Percentiles rank a stretch among this genome's conserved stretches.
phyloP scores from a whole-genome alignment of 2,113 vertebrate genomes.

The Arizona elegans region DNA sequence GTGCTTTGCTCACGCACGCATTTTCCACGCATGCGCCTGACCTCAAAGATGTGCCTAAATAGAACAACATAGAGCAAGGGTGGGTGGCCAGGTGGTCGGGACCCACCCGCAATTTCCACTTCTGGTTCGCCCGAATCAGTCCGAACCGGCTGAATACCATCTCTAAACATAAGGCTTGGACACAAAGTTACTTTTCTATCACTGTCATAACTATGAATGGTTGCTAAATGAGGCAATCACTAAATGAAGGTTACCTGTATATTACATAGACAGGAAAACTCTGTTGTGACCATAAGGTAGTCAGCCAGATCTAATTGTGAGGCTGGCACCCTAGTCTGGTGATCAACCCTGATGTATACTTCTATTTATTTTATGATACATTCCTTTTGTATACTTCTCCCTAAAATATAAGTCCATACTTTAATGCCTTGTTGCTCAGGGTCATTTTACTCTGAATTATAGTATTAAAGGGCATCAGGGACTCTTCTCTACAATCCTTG shows the following conservation, averaged over 20 bases:
- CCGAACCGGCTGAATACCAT: no score
- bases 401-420: neutral
- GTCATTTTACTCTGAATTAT: neutral
- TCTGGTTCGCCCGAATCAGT: no score
- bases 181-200: neutral
- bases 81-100: no score
- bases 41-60: no score
- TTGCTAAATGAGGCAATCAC: neutral
- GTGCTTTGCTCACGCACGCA: no score
- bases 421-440: neutral
- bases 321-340: neutral
- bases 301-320: neutral
- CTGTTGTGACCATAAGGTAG: neutral
- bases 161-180: neutral
- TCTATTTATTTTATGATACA: neutral
- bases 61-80: no score
- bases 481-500: neutral
- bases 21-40: no score
- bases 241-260: neutral
- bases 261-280: neutral
- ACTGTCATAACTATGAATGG: neutral
- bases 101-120: no score
- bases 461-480: neutral
- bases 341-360: neutral
- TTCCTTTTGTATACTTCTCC: neutral